phyloP scores from a whole-genome alignment of 2,888 invertebrate genomes.

The Nematopogon swammerdamellus region DNA sequence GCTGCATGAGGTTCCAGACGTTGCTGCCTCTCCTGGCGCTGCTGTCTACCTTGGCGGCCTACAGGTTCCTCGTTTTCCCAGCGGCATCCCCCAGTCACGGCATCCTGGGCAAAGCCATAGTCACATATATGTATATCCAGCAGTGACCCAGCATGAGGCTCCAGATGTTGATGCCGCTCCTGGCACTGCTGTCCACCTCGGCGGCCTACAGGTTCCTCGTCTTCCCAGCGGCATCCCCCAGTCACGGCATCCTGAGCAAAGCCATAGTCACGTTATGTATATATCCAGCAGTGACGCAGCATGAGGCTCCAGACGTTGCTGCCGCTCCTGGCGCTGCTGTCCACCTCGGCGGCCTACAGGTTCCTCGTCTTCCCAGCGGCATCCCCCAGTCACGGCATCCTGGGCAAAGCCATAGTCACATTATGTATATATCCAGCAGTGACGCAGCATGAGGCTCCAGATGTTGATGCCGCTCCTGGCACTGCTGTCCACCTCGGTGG shows the following conservation, averaged over 20 bases:
- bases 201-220: conserved; percentile 11
- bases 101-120: no score
- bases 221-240: conserved; percentile 21
- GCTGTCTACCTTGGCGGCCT: conserved; percentile 3
- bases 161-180: neutral
- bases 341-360: conserved; percentile 7
- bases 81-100: no score
- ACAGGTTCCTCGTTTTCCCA: conserved; percentile 2
- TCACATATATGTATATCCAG: no score
- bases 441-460: no score
- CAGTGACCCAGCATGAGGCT: no score
- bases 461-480: neutral
- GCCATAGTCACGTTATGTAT: conserved; percentile 20
- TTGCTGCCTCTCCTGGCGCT: no score
- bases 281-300: conserved; percentile 23
- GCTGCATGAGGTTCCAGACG: no score
- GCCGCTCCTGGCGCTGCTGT: neutral
- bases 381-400: no score
- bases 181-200: neutral
- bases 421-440: no score
- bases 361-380: no score
- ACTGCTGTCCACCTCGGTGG: neutral
- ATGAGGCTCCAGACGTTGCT: no score
- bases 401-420: no score
- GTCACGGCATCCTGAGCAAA: conserved; percentile 22